Conservation (phyloP, 2,888 invertebrate genomes). For the Rhagonycha lutea region DNA sequence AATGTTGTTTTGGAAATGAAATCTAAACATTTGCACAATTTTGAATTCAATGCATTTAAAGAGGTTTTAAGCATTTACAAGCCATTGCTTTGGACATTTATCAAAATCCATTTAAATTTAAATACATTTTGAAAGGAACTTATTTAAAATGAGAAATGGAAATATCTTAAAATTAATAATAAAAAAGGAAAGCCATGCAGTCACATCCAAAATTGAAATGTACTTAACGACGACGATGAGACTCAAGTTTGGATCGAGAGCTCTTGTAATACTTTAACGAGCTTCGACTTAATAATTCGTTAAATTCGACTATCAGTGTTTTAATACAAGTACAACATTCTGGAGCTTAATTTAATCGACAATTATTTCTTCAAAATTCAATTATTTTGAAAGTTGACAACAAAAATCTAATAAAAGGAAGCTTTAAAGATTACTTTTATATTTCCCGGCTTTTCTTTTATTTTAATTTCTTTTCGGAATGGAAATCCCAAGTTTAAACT, state of each 20-base stretch:
- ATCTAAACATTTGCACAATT: constrained; percentile 34
- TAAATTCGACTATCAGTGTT: not conserved
- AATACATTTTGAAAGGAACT: not conserved
- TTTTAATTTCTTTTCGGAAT: not conserved
- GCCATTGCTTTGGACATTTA: constrained; percentile 1
- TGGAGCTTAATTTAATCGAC: not conserved
- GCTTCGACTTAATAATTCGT: not conserved
- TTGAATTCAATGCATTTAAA: constrained; percentile 38
- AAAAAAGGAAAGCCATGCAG: not conserved
- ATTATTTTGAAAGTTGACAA: not conserved
- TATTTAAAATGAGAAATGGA: not conserved
- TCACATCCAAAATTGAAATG: not conserved
- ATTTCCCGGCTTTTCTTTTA: not conserved
- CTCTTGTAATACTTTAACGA: not conserved
- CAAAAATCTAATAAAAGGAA: not conserved
- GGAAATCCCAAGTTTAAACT: not conserved
- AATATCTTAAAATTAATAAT: constrained; percentile 2
- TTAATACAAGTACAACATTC: not conserved
- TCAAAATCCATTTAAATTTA: constrained; percentile 4
- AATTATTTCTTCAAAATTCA: not conserved
- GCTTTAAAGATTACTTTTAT: not conserved
- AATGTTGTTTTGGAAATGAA: constrained; percentile 36
- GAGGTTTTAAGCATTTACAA: constrained; percentile 26
- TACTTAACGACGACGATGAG: not conserved
- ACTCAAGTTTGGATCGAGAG: not conserved